A percentile compares a stretch with the other conserved stretches of the same genome.
Conservation (phyloP, 2,797 vertebrate species). For the Gallirallus australis region DNA sequence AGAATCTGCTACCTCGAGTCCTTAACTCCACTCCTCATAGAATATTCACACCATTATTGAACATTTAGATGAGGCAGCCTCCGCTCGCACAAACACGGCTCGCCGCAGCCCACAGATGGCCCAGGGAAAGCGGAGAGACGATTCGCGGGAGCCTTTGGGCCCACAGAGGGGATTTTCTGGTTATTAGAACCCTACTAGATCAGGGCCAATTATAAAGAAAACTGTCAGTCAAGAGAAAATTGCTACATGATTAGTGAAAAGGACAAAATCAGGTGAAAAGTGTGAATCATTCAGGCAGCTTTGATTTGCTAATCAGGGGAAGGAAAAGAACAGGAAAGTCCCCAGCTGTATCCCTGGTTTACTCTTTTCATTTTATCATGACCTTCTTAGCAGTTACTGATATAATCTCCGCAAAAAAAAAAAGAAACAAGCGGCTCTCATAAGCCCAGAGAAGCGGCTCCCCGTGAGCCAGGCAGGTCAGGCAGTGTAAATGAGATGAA, state of each 20-base stretch:
- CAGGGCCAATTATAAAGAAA: slow-evolving; percentile 99
- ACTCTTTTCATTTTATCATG: slow-evolving; percentile 95
- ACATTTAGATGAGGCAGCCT: slow-evolving; percentile 93
- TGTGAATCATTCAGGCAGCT: slow-evolving; percentile 98
- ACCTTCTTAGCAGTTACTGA: slow-evolving; percentile 96
- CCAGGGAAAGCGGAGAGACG: slow-evolving; percentile 87
- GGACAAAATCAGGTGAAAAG: slow-evolving; percentile 99
- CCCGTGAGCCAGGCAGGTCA: slow-evolving; percentile 87
- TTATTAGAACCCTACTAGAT: slow-evolving; percentile 99
- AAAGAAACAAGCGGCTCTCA: slow-evolving; percentile 81
- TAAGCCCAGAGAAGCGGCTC: slow-evolving; percentile 81
- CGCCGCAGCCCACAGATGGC: slow-evolving; percentile 86
- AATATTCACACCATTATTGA: slow-evolving; percentile 99
- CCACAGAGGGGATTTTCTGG: slow-evolving; percentile 99
- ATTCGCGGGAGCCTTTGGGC: slow-evolving; percentile 94
- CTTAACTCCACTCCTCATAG: slow-evolving; percentile 94
- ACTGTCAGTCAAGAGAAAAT: slow-evolving; percentile 99
- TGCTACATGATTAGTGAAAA: slow-evolving; percentile 99
- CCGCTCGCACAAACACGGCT: slow-evolving; percentile 89
- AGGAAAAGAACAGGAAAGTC: slow-evolving; percentile 89
- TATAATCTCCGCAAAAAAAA: slow-evolving; percentile 88
- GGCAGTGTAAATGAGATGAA: slow-evolving; percentile 87
- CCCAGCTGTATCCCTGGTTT: slow-evolving; percentile 96
- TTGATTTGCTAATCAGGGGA: slow-evolving; percentile 99
- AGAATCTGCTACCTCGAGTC: slow-evolving; percentile 94